Percentiles rank a stretch among this genome's conserved stretches.
Evolutionary conservation across 2,888 invertebrate species (phyloP).

Genomic region (Acleris sparsana): DNA sequence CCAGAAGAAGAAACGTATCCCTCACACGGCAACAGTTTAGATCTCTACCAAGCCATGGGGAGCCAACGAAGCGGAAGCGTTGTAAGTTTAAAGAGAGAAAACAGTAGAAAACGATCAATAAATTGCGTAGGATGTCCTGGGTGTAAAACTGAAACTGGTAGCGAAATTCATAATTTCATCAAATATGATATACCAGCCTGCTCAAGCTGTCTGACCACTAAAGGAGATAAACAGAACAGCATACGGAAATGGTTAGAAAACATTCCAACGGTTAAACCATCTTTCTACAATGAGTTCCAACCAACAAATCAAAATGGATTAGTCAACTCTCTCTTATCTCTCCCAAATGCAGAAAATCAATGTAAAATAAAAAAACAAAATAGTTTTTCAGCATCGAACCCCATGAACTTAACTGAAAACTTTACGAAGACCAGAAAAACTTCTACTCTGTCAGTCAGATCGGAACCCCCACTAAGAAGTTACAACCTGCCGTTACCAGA

Average conservation of each 20-base stretch:
- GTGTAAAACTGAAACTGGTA: conserved; percentile 71
- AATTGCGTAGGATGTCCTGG: conserved; percentile 87
- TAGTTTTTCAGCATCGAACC: conserved; percentile 63
- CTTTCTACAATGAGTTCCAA: conserved; percentile 56
- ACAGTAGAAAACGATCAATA: conserved; percentile 81
- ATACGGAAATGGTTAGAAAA: conserved; percentile 90
- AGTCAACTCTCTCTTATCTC: conserved; percentile 65
- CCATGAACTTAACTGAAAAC: conserved; percentile 57
- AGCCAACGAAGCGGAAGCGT: conserved; percentile 82
- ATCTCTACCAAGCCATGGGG: conserved; percentile 71
- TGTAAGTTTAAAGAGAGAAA: conserved; percentile 85
- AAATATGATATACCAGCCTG: conserved; percentile 77
- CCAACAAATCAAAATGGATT: conserved; percentile 56
- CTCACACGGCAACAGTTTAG: conserved; percentile 77
- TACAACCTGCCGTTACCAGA: conserved; percentile 74
- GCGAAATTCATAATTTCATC: conserved; percentile 64
- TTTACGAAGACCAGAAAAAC: conserved; percentile 57
- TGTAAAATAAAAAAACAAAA: conserved; percentile 67
- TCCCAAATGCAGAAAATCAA: conserved; percentile 58
- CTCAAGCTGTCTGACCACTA: conserved; percentile 78
- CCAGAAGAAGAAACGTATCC: conserved; percentile 89
- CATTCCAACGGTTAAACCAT: conserved; percentile 80
- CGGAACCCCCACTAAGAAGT: conserved; percentile 69
- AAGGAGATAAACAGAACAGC: conserved; percentile 89
- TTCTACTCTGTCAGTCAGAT: conserved; percentile 70